Evolutionary conservation across 2,797 vertebrate species (phyloP).

Genomic region (Pipistrellus kuhlii): DNA sequence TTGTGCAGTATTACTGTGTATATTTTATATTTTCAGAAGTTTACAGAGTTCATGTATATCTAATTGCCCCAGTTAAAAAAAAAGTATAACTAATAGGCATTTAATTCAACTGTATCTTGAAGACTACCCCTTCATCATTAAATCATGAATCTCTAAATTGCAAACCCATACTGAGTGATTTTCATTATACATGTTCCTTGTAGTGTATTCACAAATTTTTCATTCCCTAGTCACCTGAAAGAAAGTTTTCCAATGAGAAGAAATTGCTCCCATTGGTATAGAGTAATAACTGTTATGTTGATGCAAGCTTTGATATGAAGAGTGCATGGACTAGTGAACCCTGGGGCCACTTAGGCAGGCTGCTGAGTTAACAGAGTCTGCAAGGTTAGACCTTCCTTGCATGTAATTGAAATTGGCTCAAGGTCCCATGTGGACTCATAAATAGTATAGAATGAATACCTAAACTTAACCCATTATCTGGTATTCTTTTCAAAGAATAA

Average conservation of each 20-base stretch:
- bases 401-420: constrained; percentile 27
- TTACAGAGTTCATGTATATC: not conserved
- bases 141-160: constrained; percentile 35
- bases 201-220: not conserved
- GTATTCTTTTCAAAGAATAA: constrained; percentile 15
- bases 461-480: constrained; percentile 23
- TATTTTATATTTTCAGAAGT: not conserved
- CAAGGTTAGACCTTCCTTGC: not conserved
- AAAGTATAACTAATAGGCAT: not conserved
- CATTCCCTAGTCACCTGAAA: not conserved
- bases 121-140: constrained; percentile 9
- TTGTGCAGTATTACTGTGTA: not conserved
- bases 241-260: constrained; percentile 49
- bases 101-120: constrained; percentile 30
- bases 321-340: not conserved
- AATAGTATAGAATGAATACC: constrained; percentile 25
- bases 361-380: constrained; percentile 57
- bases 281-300: constrained; percentile 67
- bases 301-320: not conserved
- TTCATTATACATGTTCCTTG: not conserved
- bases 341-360: not conserved
- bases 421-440: not conserved
- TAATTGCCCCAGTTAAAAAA: not conserved
- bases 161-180: not conserved
- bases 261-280: not conserved